Conservation (phyloP, 2,888 invertebrate genomes). For the Caenorhabditis afra region DNA sequence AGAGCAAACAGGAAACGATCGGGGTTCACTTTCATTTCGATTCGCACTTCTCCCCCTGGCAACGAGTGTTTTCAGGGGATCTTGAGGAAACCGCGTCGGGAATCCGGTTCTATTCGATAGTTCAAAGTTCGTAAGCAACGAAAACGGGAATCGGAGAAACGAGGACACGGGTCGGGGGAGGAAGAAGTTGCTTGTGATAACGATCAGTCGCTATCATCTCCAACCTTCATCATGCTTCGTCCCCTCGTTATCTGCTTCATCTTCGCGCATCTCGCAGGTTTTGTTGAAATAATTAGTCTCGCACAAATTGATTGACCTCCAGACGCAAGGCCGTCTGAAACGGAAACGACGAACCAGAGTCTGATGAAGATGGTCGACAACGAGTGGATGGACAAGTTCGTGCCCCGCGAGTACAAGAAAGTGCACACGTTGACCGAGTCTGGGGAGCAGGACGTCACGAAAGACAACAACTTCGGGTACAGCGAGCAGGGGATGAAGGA, state of each 20-base stretch:
- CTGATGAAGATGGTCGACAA: slow-evolving; percentile 73
- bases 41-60: slow-evolving; percentile 9
- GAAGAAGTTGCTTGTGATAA: background rate
- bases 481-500: slow-evolving; percentile 76
- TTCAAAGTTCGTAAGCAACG: slow-evolving; percentile 36
- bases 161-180: slow-evolving; percentile 22
- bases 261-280: slow-evolving; percentile 7
- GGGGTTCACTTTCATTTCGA: background rate
- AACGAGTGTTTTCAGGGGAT: background rate
- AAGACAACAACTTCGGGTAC: slow-evolving; percentile 72
- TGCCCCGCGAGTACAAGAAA: slow-evolving; percentile 67
- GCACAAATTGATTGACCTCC: slow-evolving; percentile 1
- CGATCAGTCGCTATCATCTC: slow-evolving; percentile 26
- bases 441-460: slow-evolving; percentile 65
- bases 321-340: slow-evolving; percentile 15
- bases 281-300: background rate
- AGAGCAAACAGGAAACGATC: slow-evolving; percentile 11
- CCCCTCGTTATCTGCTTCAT: background rate
- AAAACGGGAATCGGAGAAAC: slow-evolving; percentile 21
- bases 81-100: background rate
- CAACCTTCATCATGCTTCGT: slow-evolving; percentile 9
- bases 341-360: slow-evolving; percentile 50
- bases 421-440: slow-evolving; percentile 21
- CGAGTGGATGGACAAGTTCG: slow-evolving; percentile 73
- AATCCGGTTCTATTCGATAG: slow-evolving; percentile 9